These are phyloP conservation scores for Chaetops frenatus DNA, from an alignment of 2,113 vertebrate genomes.

Conservation along the genomic window DNA sequence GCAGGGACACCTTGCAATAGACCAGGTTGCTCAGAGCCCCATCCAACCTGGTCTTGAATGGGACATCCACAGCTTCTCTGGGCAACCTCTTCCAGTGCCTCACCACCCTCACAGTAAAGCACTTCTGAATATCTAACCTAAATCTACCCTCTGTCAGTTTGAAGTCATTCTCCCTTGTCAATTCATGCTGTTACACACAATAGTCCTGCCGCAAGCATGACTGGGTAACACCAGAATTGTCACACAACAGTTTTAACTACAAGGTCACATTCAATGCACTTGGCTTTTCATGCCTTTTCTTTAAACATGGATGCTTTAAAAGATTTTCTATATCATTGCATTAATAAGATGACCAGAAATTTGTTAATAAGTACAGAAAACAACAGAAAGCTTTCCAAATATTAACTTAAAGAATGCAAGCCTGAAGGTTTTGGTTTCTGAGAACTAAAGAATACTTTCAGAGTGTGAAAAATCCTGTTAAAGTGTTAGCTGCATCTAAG, in stretches of 20 bases:
- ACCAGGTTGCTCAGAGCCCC: not conserved
- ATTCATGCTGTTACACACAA: not conserved
- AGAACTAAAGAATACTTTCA: not conserved
- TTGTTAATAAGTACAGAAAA: not conserved
- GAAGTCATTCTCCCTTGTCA: not conserved
- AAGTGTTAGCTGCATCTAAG: not conserved
- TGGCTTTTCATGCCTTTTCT: not conserved
- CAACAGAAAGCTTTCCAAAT: not conserved
- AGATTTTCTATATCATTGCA: not conserved
- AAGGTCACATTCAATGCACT: not conserved
- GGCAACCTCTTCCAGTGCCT: accelerated
- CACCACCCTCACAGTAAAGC: not conserved
- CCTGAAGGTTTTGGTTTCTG: not conserved
- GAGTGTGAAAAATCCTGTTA: not conserved
- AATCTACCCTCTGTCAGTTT: not conserved
- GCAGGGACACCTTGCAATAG: not conserved
- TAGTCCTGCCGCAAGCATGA: not conserved
- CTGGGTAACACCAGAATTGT: not conserved
- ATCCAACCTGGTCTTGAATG: not conserved
- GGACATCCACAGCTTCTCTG: accelerated
- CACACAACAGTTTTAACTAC: not conserved
- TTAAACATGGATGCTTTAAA: not conserved
- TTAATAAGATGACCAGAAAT: not conserved
- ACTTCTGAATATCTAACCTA: not conserved
- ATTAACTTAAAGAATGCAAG: not conserved